phyloP scores from a whole-genome alignment of 35 echinoderm and acorn worm genomes.

The Acanthaster planci region DNA sequence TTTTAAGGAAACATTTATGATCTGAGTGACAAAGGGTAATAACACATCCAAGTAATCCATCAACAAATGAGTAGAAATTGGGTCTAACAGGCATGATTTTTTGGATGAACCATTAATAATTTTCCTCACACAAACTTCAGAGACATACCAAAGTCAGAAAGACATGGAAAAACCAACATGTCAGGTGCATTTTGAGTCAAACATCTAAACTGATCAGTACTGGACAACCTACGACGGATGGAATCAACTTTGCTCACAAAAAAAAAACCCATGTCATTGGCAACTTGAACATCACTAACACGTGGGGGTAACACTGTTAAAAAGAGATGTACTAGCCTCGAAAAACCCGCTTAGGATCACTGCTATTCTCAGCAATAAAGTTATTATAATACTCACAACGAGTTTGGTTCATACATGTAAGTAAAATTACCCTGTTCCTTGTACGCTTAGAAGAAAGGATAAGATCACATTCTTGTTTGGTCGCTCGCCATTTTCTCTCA shows the following conservation, averaged over 20 bases:
- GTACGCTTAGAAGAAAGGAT: neutral
- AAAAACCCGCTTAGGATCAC: neutral
- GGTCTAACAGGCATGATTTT: neutral
- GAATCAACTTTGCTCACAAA: neutral
- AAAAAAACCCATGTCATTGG: conserved; percentile 25
- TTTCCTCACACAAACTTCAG: neutral
- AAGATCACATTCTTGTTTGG: neutral
- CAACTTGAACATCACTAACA: neutral
- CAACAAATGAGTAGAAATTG: neutral
- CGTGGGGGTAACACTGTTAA: neutral
- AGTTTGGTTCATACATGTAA: conserved; percentile 22
- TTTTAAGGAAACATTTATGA: neutral
- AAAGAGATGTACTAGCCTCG: neutral
- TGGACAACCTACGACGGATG: neutral
- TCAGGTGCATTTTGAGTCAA: neutral
- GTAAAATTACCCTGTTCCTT: neutral
- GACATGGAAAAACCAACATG: neutral
- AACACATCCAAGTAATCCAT: neutral
- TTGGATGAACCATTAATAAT: neutral
- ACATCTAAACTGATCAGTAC: conserved; percentile 8
- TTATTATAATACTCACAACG: neutral
- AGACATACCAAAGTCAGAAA: neutral
- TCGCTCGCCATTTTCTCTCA: neutral
- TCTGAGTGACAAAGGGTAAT: neutral
- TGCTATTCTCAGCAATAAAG: neutral